phyloP scores from a whole-genome alignment of 2,888 invertebrate genomes.

The Labia minor region DNA sequence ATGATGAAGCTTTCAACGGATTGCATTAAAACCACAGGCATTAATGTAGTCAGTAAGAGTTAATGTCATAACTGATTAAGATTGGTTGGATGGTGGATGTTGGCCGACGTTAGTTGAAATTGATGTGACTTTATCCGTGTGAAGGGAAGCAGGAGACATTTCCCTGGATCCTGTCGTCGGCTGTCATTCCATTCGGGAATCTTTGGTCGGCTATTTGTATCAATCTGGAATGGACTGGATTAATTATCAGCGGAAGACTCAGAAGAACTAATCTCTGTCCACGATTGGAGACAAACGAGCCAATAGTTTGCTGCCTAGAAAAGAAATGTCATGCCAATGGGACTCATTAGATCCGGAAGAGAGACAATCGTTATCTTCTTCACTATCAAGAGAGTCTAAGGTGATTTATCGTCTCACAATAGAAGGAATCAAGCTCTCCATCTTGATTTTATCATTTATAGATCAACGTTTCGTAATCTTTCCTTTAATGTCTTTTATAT shows the following conservation, averaged over 20 bases:
- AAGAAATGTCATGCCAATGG: not conserved
- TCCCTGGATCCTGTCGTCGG: slow-evolving; percentile 34
- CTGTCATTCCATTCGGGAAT: not conserved
- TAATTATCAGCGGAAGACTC: slow-evolving; percentile 32
- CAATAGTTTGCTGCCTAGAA: too few relatives aligned
- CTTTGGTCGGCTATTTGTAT: slow-evolving; percentile 38
- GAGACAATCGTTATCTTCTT: too few relatives aligned
- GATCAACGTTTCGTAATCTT: too few relatives aligned
- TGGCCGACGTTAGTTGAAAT: slow-evolving; percentile 35
- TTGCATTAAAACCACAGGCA: too few relatives aligned
- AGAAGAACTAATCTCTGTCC: not conserved
- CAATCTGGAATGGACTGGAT: slow-evolving; percentile 38
- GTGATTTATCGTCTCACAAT: too few relatives aligned
- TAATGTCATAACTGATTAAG: slow-evolving; percentile 33
- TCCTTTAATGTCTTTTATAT: too few relatives aligned
- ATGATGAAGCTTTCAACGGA: too few relatives aligned
- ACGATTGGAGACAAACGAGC: not conserved
- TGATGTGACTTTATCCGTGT: slow-evolving; percentile 35
- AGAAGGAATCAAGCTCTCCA: too few relatives aligned
- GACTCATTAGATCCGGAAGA: not conserved
- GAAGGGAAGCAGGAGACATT: slow-evolving; percentile 40
- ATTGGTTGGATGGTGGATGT: slow-evolving; percentile 37
- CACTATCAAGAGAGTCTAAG: too few relatives aligned
- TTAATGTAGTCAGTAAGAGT: not conserved
- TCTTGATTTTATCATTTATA: too few relatives aligned